These are phyloP conservation scores for Cylas formicarius DNA, from an alignment of 1,140 invertebrate species.

Conservation along the genomic window DNA sequence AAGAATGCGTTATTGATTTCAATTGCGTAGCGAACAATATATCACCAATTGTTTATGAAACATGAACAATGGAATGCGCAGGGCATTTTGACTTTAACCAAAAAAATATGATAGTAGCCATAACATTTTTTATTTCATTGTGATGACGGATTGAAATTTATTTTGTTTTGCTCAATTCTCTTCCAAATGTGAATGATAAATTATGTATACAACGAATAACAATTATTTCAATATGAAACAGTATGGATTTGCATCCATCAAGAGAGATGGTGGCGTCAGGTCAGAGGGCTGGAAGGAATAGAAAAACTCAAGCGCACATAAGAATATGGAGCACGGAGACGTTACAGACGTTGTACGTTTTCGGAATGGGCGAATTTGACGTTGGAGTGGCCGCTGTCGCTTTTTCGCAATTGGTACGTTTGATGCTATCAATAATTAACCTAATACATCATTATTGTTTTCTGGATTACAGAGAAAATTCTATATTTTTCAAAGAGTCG, in stretches of 20 bases:
- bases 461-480: too few relatives aligned
- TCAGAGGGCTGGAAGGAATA: slow-evolving; percentile 71
- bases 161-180: background rate
- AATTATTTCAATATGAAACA: too few relatives aligned
- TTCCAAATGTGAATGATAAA: background rate
- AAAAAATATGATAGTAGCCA: too few relatives aligned
- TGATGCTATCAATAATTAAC: background rate
- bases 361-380: slow-evolving; percentile 87
- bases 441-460: too few relatives aligned
- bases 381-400: slow-evolving; percentile 81
- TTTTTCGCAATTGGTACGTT: slow-evolving; percentile 77
- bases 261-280: slow-evolving; percentile 85
- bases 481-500: too few relatives aligned
- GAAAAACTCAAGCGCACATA: slow-evolving; percentile 84
- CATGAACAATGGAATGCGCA: too few relatives aligned
- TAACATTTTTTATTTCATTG: too few relatives aligned
- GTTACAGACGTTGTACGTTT: slow-evolving; percentile 83
- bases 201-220: background rate
- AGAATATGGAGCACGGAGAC: slow-evolving; percentile 92
- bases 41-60: too few relatives aligned
- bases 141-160: too few relatives aligned
- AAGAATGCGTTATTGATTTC: too few relatives aligned
- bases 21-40: too few relatives aligned
- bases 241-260: slow-evolving; percentile 85
- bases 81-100: too few relatives aligned